A percentile compares a stretch with the other conserved stretches of the same genome.
These are phyloP conservation scores for Gymnoscopelus braueri DNA, from an alignment of 2,797 vertebrate genomes.

Conservation along the genomic window DNA sequence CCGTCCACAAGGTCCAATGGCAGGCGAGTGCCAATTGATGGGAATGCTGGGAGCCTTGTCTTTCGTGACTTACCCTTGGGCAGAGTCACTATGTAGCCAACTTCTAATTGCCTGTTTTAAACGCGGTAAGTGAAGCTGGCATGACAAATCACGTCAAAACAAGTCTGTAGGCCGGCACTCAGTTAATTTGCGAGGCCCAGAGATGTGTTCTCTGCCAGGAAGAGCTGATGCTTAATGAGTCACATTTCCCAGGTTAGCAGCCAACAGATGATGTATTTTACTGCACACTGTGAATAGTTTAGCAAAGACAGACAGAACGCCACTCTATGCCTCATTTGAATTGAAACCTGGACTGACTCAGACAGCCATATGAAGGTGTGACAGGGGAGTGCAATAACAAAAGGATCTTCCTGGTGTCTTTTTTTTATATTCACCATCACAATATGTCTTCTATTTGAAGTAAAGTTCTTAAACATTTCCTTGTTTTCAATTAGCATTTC, in stretches of 20 bases:
- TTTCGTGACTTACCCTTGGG: slow-evolving; percentile 73
- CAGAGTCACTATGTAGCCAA: slow-evolving; percentile 57
- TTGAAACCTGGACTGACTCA: slow-evolving; percentile 19
- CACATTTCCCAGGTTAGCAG: slow-evolving; percentile 66
- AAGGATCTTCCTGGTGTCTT: slow-evolving; percentile 5
- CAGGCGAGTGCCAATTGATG: slow-evolving; percentile 37
- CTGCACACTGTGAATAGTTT: slow-evolving; percentile 37
- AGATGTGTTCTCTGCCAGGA: slow-evolving; percentile 60
- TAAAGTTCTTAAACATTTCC: slow-evolving; percentile 39
- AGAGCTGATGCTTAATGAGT: slow-evolving; percentile 61
- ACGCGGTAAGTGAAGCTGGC: slow-evolving; percentile 76
- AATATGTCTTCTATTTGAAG: slow-evolving; percentile 40
- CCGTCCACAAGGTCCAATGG: slow-evolving; percentile 60
- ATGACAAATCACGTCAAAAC: slow-evolving; percentile 77
- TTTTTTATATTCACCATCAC: slow-evolving; percentile 41
- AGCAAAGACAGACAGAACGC: slow-evolving; percentile 25
- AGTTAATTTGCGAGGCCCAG: slow-evolving; percentile 68
- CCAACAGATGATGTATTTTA: slow-evolving; percentile 59
- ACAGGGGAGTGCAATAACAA: slow-evolving; percentile 35
- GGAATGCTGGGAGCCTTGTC: slow-evolving; percentile 64
- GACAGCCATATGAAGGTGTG: slow-evolving; percentile 8
- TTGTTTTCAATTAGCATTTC: slow-evolving; percentile 67
- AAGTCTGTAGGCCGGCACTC: slow-evolving; percentile 64
- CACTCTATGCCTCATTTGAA: slow-evolving; percentile 49
- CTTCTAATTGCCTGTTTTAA: slow-evolving; percentile 74